These are phyloP conservation scores for Sula dactylatra DNA, from an alignment of 2,113 vertebrate species.

Conservation along the genomic window DNA sequence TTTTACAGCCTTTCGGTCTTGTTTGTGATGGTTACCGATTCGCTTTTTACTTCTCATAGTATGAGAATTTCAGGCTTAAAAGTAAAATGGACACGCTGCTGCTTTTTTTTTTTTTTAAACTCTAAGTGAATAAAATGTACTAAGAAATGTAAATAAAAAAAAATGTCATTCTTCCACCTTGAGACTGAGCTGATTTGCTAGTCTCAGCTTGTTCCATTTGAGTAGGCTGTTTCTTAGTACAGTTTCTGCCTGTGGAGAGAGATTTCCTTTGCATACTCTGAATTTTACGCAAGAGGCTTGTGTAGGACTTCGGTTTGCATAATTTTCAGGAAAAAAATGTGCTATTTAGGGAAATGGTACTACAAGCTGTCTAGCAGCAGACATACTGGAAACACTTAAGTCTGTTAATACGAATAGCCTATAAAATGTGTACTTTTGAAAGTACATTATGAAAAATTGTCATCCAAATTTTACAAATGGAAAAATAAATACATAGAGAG, in stretches of 20 bases:
- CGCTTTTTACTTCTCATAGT: neutral
- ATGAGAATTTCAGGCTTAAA: neutral
- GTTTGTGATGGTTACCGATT: neutral
- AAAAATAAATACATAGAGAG: neutral
- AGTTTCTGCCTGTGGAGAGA: neutral
- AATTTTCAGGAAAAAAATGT: neutral
- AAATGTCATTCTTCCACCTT: neutral
- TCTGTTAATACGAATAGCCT: neutral
- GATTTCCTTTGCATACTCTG: neutral
- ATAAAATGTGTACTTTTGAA: neutral
- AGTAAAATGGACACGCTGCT: neutral
- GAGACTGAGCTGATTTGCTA: neutral
- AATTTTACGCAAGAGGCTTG: neutral
- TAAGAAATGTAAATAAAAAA: neutral
- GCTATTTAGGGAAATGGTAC: neutral
- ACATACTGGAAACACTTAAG: neutral
- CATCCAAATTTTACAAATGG: neutral
- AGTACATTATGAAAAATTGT: neutral
- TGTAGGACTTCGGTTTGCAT: neutral
- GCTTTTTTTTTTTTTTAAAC: neutral
- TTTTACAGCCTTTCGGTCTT: neutral
- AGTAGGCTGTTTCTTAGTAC: neutral
- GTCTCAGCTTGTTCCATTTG: neutral
- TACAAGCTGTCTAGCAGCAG: neutral
- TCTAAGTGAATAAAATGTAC: neutral